A percentile compares a stretch with the other conserved stretches of the same genome.
Evolutionary conservation across 2,888 invertebrate species (phyloP).

Genomic region (Pediacus dermestoides): DNA sequence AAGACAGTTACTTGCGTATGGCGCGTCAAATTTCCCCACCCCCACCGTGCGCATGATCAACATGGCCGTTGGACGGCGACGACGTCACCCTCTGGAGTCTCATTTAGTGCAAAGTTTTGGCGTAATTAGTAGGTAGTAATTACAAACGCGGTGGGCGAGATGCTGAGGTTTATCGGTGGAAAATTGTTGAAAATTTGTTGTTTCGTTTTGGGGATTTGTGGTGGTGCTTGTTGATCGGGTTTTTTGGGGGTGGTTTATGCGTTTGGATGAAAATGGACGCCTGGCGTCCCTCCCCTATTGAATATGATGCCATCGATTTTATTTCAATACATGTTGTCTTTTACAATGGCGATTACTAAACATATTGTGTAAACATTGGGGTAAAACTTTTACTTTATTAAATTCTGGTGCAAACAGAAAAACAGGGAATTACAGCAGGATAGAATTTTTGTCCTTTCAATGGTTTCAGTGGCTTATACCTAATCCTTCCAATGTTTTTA

Average conservation of each 20-base stretch:
- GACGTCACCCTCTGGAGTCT: slow-evolving; percentile 31
- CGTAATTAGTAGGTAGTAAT: slow-evolving; percentile 36
- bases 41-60: slow-evolving; percentile 40
- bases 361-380: slow-evolving; percentile 18
- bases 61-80: slow-evolving; percentile 43
- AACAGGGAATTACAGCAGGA: too few species aligned
- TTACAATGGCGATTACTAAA: slow-evolving; percentile 31
- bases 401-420: too few species aligned
- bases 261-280: slow-evolving; percentile 13
- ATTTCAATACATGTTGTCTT: slow-evolving; percentile 31
- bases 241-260: too few species aligned
- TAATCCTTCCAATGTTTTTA: too few species aligned
- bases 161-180: neutral
- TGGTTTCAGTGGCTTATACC: too few species aligned
- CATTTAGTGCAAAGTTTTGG: slow-evolving; percentile 38
- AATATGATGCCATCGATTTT: slow-evolving; percentile 35
- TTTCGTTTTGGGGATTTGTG: too few species aligned
- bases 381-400: too few species aligned
- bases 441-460: too few species aligned
- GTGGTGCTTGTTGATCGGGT: too few species aligned
- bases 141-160: slow-evolving; percentile 13
- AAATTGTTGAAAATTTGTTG: slow-evolving; percentile 2
- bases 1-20: slow-evolving; percentile 41
- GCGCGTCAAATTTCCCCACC: slow-evolving; percentile 27
- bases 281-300: slow-evolving; percentile 26